A percentile compares a stretch with the other conserved stretches of the same genome.
Evolutionary conservation across 2,113 vertebrate species (phyloP).

Genomic region (Mesoclemmys tuberculata): DNA sequence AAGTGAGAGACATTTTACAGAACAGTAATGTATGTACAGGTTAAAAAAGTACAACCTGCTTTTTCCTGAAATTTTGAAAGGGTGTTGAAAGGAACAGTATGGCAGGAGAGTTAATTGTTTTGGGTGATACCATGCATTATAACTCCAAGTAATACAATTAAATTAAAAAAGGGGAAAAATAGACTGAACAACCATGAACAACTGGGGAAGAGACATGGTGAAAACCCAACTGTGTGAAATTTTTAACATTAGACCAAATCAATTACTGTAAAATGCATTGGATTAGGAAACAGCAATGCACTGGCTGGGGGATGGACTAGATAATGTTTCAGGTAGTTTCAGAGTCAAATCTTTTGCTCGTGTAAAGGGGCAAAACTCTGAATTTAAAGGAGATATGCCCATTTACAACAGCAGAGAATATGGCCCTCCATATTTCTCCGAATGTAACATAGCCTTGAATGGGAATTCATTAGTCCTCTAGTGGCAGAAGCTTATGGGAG

Average conservation of each 20-base stretch:
- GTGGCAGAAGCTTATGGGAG: background rate
- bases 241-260: background rate
- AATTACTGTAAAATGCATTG: conserved; percentile 44
- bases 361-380: conserved; percentile 36
- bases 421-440: background rate
- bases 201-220: background rate
- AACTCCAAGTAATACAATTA: background rate
- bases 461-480: background rate
- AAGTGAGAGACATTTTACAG: conserved; percentile 2
- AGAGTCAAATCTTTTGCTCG: conserved; percentile 34
- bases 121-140: background rate
- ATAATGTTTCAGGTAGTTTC: conserved; percentile 29
- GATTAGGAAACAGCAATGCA: conserved; percentile 46
- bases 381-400: conserved; percentile 43
- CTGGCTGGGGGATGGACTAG: conserved; percentile 36
- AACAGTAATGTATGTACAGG: background rate
- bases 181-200: conserved; percentile 12
- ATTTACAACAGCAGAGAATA: conserved; percentile 47
- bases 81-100: background rate
- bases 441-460: conserved; percentile 30
- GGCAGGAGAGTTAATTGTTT: background rate
- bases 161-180: conserved; percentile 26
- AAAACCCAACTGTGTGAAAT: conserved; percentile 31
- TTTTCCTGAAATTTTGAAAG: background rate
- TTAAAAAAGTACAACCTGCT: background rate